phyloP scores from a whole-genome alignment of 2,113 vertebrate species.

The Ictidomys tridecemlineatus region DNA sequence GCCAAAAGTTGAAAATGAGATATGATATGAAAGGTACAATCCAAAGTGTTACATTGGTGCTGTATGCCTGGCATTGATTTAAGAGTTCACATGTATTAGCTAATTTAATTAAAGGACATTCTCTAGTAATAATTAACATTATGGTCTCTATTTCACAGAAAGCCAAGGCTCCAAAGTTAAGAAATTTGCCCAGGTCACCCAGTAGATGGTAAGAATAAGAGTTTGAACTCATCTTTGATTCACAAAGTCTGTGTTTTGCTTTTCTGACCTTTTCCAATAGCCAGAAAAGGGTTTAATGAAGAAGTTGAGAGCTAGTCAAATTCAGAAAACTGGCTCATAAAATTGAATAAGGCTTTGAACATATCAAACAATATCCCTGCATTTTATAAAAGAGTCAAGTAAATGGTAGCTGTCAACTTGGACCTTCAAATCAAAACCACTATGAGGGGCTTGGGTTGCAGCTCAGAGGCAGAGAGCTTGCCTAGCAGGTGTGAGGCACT shows the following conservation, averaged over 20 bases:
- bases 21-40: not conserved
- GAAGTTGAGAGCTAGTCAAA: not conserved
- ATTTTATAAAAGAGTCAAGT: constrained; percentile 11
- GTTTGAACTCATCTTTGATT: constrained; percentile 14
- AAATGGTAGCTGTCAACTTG: not conserved
- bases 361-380: not conserved
- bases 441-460: too few species aligned
- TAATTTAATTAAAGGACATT: not conserved
- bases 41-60: not conserved
- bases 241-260: not conserved
- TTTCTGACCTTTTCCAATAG: constrained; percentile 19
- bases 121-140: not conserved
- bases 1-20: constrained; percentile 3
- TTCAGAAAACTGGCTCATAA: constrained; percentile 30
- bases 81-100: not conserved
- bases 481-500: too few species aligned
- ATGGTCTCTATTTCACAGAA: not conserved
- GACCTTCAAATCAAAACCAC: not conserved
- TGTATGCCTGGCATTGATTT: not conserved
- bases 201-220: not conserved
- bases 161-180: not conserved
- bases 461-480: too few species aligned
- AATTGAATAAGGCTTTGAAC: not conserved
- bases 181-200: not conserved
- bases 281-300: not conserved